A percentile compares a stretch with the other conserved stretches of the same genome.
Conservation (phyloP, 2,888 invertebrate species). For the Maniola hyperantus region DNA sequence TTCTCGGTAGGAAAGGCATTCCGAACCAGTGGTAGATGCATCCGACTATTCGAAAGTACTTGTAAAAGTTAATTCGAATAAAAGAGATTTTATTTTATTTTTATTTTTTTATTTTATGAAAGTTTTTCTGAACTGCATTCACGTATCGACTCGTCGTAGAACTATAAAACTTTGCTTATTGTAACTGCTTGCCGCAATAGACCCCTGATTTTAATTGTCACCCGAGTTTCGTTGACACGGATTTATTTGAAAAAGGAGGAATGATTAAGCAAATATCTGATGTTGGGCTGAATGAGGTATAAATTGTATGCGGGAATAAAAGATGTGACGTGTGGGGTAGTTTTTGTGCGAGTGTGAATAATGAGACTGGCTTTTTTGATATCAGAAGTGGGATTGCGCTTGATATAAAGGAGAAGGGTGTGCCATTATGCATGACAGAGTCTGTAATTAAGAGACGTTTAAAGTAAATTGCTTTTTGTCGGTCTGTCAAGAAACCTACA, state of each 20-base stretch:
- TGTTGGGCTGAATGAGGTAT: constrained; percentile 13
- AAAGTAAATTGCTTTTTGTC: no score
- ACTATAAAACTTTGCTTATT: background rate
- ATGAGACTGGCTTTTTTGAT: background rate
- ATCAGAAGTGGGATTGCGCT: background rate
- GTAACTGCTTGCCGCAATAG: background rate
- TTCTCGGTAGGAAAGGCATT: no score
- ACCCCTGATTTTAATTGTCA: constrained; percentile 39
- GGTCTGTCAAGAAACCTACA: no score
- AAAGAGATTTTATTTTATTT: no score
- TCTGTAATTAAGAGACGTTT: no score
- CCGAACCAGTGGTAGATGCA: no score
- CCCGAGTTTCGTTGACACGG: constrained; percentile 40
- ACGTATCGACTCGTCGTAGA: background rate
- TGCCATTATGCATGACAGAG: background rate
- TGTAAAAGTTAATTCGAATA: no score
- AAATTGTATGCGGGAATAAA: constrained; percentile 7
- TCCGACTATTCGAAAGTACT: no score
- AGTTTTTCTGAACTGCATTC: no score
- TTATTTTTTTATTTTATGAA: no score
- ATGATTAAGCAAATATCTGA: constrained; percentile 28
- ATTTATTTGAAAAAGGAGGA: constrained; percentile 29
- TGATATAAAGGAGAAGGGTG: background rate
- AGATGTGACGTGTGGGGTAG: background rate
- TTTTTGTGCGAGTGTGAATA: constrained; percentile 6